phyloP scores from a whole-genome alignment of 2,888 invertebrate species.

The Timandra comae region DNA sequence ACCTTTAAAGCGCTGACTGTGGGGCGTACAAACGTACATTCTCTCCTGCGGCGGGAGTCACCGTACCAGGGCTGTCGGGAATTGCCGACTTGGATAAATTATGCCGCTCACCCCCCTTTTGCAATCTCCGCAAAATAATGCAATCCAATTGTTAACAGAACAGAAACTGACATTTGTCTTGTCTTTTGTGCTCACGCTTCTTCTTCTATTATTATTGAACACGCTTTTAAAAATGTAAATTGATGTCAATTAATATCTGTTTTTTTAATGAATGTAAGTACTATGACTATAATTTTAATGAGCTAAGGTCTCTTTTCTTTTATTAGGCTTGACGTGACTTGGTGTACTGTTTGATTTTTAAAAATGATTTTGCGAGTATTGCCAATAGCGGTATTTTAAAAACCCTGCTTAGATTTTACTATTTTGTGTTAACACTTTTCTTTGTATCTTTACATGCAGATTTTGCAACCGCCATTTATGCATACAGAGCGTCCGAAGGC shows the following conservation, averaged over 20 bases:
- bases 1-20: conserved; percentile 69
- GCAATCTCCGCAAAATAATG: conserved; percentile 65
- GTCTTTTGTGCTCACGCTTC: conserved; percentile 44
- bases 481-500: conserved; percentile 11
- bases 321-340: no score
- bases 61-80: conserved; percentile 63
- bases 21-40: conserved; percentile 62
- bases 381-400: no score
- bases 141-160: conserved; percentile 59
- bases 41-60: conserved; percentile 54
- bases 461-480: no score
- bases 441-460: no score
- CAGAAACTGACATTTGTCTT: conserved; percentile 54
- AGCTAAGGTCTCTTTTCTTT: no score
- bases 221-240: neutral
- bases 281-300: no score
- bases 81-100: conserved; percentile 67
- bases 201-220: conserved; percentile 17
- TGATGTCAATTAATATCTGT: conserved; percentile 17
- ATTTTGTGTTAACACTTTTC: no score
- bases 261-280: conserved; percentile 10
- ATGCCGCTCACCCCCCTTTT: conserved; percentile 60
- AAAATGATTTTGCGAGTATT: no score
- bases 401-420: no score
- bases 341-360: no score